Evolutionary conservation across 2,888 invertebrate genomes (phyloP), one percentile per base, ranked within the genome.

Genomic region (Synergus gifuensis): DNA sequence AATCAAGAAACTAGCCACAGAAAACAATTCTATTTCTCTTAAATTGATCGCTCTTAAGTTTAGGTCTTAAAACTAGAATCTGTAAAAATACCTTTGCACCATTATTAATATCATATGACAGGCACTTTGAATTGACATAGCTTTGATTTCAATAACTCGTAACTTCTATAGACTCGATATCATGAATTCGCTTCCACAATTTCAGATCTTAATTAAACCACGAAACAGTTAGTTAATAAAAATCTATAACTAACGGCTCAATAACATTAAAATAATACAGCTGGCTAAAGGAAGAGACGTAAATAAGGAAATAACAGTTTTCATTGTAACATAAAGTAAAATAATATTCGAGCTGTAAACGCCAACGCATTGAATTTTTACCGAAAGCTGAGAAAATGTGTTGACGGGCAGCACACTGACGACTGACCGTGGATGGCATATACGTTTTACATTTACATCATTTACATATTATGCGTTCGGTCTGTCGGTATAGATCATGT

Each of bases 391-490:
- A 54, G 73, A 73, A 73, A 73, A 73, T 40, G 73, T 73, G 73
- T 73, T 73, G 73, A 73, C 73, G 54, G 49, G 54, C 73, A 54
- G 49, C 73, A 73, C 44, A 42, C 44, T 44, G 4, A 42, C 42
- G 4, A 42, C 42, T 44, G 54, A 12, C 54, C 54, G 40, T 5
- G 11, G 36, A 36, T 73, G 36, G 36, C 49, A 54, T 73, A 73
- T 36, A 63, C 58, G 42, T 18, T 76, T 60, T 76, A 76, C 76
- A 76, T 54, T 76, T 58, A 12, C 58, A 62, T 44, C 76, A 46
- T 76, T 76, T 73, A 44, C 78, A 18, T 54, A 73, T 73, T 44
- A 28, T 73, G 78, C 16, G 44, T 60, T 60, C 78, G 12, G 64
- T 36, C 46, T 76, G 46, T 40, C 54, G 54, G 36, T 54, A 18